Evolutionary conservation across 2,113 vertebrate genomes (phyloP).

Genomic region (Hydrolagus affinis): DNA sequence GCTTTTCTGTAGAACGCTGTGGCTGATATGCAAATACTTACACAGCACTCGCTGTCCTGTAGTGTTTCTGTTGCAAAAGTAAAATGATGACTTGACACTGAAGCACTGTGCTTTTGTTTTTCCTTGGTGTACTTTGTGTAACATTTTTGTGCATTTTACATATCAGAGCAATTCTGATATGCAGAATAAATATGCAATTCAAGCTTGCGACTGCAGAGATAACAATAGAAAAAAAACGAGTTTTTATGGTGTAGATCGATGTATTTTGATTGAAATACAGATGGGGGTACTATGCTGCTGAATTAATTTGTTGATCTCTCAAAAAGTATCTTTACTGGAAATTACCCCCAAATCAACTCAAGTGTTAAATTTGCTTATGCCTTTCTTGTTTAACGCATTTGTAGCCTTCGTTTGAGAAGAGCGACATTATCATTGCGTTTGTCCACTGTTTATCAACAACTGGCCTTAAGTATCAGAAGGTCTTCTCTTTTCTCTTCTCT

Average conservation of each 20-base stretch:
- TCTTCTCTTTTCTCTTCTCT: no score
- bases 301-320: background rate
- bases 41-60: background rate
- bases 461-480: no score
- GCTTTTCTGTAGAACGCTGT: background rate
- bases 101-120: background rate
- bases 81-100: background rate
- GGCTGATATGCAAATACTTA: background rate
- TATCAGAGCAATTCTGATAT: conserved; percentile 2
- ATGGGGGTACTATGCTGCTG: background rate
- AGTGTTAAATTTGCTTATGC: background rate
- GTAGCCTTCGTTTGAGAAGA: no score
- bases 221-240: no score
- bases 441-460: no score
- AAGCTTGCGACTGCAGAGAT: no score
- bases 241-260: background rate
- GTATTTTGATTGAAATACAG: background rate
- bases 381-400: background rate
- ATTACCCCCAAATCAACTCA: background rate
- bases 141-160: background rate
- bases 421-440: no score
- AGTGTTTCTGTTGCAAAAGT: background rate
- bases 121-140: background rate
- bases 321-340: background rate
- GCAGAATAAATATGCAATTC: no score